Percentiles rank a stretch among this genome's conserved stretches.
These are phyloP conservation scores for Aphaenogaster floridana DNA, from an alignment of 1,140 invertebrate genomes.

Conservation along the genomic window DNA sequence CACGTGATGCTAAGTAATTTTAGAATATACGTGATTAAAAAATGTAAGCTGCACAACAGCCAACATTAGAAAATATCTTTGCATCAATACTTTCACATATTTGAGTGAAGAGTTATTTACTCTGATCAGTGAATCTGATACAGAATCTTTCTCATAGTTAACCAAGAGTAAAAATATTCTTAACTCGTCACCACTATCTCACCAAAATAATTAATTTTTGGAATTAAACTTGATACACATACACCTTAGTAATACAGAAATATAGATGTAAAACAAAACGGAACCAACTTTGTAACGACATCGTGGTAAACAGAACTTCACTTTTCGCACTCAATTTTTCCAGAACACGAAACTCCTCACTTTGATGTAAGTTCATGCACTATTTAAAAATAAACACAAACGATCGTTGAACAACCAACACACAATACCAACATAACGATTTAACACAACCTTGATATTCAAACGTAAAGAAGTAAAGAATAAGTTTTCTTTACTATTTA, in stretches of 20 bases:
- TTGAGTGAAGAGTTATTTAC: not conserved
- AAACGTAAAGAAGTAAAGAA: not conserved
- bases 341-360: not conserved
- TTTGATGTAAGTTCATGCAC: not conserved
- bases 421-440: not conserved
- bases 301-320: not conserved
- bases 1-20: not conserved
- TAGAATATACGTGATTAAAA: constrained; percentile 1
- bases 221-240: not conserved
- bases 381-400: not conserved
- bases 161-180: not conserved
- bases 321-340: not conserved
- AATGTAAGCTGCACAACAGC: not conserved
- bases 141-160: not conserved
- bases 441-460: not conserved
- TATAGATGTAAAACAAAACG: not conserved
- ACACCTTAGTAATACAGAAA: not conserved
- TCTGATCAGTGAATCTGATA: not conserved
- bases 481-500: not conserved
- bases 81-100: not conserved
- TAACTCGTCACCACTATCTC: not conserved
- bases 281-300: constrained; percentile 1
- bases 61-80: not conserved
- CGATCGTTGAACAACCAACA: not conserved
- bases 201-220: constrained; percentile 2